Conservation (phyloP, 1,140 invertebrate genomes). For the Colletes gigas region DNA sequence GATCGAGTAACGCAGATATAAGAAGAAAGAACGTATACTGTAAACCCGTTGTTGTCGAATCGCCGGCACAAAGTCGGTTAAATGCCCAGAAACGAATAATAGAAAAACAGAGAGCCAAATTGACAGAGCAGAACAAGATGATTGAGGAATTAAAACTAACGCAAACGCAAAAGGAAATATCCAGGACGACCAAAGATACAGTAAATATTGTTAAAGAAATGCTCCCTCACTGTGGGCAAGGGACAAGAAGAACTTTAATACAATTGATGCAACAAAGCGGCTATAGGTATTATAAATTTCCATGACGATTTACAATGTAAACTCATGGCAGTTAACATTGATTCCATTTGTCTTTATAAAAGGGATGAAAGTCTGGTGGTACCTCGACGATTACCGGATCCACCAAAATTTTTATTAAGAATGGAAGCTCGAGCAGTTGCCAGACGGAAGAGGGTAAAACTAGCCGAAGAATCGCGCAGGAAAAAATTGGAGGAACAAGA, state of each 20-base stretch:
- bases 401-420: conserved; percentile 70
- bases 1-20: neutral
- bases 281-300: conserved; percentile 62
- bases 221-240: conserved; percentile 68
- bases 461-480: conserved; percentile 62
- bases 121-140: conserved; percentile 72
- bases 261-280: conserved; percentile 73
- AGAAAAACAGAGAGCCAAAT: conserved; percentile 71
- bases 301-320: conserved; percentile 5
- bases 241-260: conserved; percentile 70
- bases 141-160: conserved; percentile 76
- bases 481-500: conserved; percentile 67
- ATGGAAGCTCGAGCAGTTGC: conserved; percentile 72
- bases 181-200: conserved; percentile 63
- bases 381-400: conserved; percentile 58
- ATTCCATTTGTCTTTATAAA: neutral
- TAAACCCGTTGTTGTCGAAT: conserved; percentile 43
- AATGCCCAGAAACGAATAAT: conserved; percentile 75
- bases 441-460: conserved; percentile 62
- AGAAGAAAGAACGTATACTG: neutral
- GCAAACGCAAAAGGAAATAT: conserved; percentile 70
- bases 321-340: neutral
- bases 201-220: conserved; percentile 68
- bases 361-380: conserved; percentile 56
- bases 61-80: conserved; percentile 65